Base-by-base conservation (phyloP, 2,797 vertebrate genomes). In the Chelonia mydas region DNA sequence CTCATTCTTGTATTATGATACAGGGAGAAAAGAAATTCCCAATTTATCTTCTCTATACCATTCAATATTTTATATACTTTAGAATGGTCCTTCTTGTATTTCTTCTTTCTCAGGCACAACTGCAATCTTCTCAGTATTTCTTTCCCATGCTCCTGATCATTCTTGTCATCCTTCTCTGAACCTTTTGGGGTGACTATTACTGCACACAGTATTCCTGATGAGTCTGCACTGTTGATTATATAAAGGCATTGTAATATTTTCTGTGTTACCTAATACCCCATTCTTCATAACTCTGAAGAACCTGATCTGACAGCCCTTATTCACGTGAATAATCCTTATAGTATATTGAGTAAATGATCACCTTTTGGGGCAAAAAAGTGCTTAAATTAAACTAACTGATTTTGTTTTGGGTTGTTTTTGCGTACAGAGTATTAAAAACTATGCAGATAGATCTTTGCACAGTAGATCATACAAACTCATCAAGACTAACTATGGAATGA, bases 21-120 rank as follows among this genome's bases (percentile, higher is more conserved):
- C 94, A 91, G 96, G 93, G 23, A 76, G 27, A 76, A 76, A 45
- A 45, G 74, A 45, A 96, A 94, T 95, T 95, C 94, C 94, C 97
- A 96, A 96, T 96, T 92, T 95, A 93, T 28, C 87, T 97, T 81
- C 81, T 96, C 92, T 93, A 54, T 78, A 85, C 84, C 94, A 94
- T 96, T 96, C 92, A 93, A 94, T 59, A 86, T 81, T 93, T 97
- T 96, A 96, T 17, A 95, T 95, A 93, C 85, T 59, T 83, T 92
- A 92, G 96, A 96, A 95, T 96, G 95, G 89, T 88, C 94, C 76
- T 87, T 95, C 81, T 95, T 96, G 81, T 1, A 77, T 78, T 77
- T 82, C 31, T 96, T 89, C 94, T 81, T 94, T 93, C 91, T 93
- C 80, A 94, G 93, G 91, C 94, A 77, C 96, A 94, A 95, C 85